A percentile compares a stretch with the other conserved stretches of the same genome.
Evolutionary conservation across 2,888 invertebrate genomes (phyloP).

Genomic region (Machimus atricapillus): DNA sequence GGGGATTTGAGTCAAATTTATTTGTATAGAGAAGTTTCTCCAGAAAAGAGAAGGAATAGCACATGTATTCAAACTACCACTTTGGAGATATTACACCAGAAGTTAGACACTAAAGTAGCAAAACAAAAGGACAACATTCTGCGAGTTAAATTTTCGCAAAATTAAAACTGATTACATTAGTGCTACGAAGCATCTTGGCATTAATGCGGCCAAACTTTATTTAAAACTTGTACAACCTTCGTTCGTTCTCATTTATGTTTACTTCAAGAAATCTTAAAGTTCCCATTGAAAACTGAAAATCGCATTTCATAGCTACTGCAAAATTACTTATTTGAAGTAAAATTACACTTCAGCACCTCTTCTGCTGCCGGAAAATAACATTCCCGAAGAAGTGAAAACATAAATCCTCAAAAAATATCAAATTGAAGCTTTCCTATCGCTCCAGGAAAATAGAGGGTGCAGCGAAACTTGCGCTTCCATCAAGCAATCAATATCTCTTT

Average conservation of each 20-base stretch:
- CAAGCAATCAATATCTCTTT: constrained; percentile 23
- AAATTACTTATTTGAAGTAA: background rate
- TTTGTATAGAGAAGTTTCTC: background rate
- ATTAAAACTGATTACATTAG: background rate
- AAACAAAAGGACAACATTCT: background rate
- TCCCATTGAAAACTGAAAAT: background rate
- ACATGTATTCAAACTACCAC: background rate
- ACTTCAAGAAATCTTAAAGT: background rate
- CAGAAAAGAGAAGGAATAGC: background rate
- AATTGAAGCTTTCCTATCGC: background rate
- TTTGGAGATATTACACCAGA: background rate
- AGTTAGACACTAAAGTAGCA: background rate
- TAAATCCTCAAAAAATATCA: background rate
- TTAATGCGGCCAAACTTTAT: background rate
- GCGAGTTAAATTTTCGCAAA: background rate
- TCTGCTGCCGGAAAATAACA: background rate
- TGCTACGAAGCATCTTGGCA: background rate
- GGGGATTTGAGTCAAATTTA: background rate
- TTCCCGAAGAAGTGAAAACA: background rate
- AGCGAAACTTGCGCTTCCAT: constrained; percentile 11
- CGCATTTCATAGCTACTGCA: background rate
- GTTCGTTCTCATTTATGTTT: background rate
- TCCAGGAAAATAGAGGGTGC: background rate
- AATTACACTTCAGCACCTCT: background rate
- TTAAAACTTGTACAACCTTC: background rate